Evolutionary conservation across 1,140 invertebrate species (phyloP).

Genomic region (Mercenaria mercenaria): DNA sequence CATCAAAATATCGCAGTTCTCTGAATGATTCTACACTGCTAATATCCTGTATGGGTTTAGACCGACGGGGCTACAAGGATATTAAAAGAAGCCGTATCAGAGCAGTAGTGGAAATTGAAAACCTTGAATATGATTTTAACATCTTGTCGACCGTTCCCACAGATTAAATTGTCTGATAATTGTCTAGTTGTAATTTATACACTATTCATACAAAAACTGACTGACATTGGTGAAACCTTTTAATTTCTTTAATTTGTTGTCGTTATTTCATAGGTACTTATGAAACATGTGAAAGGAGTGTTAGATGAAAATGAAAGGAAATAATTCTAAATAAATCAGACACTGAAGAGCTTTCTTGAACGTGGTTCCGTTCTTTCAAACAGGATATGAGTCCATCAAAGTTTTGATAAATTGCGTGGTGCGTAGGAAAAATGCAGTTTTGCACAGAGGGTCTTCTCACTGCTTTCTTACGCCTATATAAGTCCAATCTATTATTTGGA

Average conservation of each 20-base stretch:
- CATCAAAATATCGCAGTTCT: too few species aligned
- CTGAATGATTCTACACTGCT: background rate
- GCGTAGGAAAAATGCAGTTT: background rate
- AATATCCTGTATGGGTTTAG: background rate
- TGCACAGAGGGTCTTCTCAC: background rate
- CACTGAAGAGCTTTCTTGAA: background rate
- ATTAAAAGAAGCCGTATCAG: constrained; percentile 10
- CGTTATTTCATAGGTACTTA: constrained; percentile 6
- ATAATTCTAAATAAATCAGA: constrained; percentile 32
- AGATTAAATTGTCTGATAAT: constrained; percentile 23
- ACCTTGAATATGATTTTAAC: background rate
- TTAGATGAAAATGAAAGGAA: background rate
- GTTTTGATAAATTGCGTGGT: background rate
- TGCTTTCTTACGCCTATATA: constrained; percentile 26
- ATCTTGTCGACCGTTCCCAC: background rate
- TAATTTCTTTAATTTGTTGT: background rate
- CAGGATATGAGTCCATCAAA: constrained; percentile 17
- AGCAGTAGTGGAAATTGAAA: background rate
- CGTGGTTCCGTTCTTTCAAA: background rate
- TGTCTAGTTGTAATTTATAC: background rate
- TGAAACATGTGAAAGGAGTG: background rate
- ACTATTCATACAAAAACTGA: background rate
- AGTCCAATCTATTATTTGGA: constrained; percentile 4
- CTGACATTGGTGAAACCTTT: constrained; percentile 1
- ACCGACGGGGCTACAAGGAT: background rate